Evolutionary conservation across 2,888 invertebrate genomes (phyloP), one percentile per base, ranked within the genome.

Genomic region (Frankliniella fusca): DNA sequence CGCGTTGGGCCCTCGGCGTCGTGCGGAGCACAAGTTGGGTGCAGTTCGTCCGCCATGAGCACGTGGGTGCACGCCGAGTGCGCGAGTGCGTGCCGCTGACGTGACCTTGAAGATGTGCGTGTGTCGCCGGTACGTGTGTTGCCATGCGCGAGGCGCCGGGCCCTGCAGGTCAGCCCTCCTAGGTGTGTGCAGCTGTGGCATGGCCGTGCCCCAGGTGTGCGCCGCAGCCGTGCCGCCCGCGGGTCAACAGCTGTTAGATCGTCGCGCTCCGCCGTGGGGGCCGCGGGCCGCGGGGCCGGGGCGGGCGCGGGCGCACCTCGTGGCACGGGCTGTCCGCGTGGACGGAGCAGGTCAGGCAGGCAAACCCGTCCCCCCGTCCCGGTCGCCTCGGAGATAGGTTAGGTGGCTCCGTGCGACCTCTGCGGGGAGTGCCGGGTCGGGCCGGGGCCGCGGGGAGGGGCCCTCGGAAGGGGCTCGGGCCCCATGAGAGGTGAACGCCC

Each of bases 311-410:
- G 27, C 80, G 23, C 79, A 82, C 18, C 82, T 83, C 48, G 80
- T 83, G 70, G 81, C 84, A 15, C 81, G 81, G 50, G 82, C 82
- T 20, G 83, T 84, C 70, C 70, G 70, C 70, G 70, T 76, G 70
- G 70, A 76, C 70, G 70, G 70, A 7, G 54, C 15, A 54, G 38
- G 38, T 38, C 38, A 38, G 38, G 38, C n/a, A n/a, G n/a, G n/a
- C n/a, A n/a, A n/a, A n/a, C 38, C 38, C 38, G 38, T 38, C 38
- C 54, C 15, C 38, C 54, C 15, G 54, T 18, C 61, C 61, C 70
- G 70, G 70, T 27, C n/a, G 70, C 70, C 23, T 54, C 23, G 23
- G 23, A 27, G 70, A 76, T 76, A 76, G 70, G 70, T 76, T 76
- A 76, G 70, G 70, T 76, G 27, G 8, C 70, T 10, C 70, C 70